phyloP scores from a whole-genome alignment of 2,888 invertebrate genomes.

The Papilio protenor region DNA sequence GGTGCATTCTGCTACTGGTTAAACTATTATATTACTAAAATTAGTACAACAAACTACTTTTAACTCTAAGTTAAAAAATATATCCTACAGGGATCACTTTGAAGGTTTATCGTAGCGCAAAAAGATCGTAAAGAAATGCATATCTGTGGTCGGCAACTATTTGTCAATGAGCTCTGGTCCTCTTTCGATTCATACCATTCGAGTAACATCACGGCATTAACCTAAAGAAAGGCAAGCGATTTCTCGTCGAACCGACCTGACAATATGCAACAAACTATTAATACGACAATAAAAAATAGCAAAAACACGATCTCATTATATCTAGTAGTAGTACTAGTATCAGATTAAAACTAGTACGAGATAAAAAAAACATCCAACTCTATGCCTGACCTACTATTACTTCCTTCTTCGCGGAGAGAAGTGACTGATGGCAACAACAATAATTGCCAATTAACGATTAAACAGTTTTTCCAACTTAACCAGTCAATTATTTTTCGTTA shows the following conservation, averaged over 20 bases:
- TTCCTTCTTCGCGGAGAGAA: background rate
- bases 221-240: background rate
- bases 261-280: background rate
- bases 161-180: background rate
- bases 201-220: background rate
- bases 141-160: background rate
- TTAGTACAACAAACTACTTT: background rate
- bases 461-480: slow-evolving; percentile 7
- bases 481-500: slow-evolving; percentile 17
- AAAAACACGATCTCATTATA: background rate
- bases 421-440: background rate
- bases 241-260: background rate
- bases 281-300: background rate
- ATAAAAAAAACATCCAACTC: background rate
- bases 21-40: background rate
- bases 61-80: background rate
- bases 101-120: slow-evolving; percentile 4
- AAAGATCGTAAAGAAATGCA: background rate
- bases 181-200: background rate
- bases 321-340: background rate
- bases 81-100: slow-evolving; percentile 1
- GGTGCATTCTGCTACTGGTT: background rate
- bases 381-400: background rate
- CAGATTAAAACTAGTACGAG: background rate
- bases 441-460: slow-evolving; percentile 8